Evolutionary conservation across 2,113 vertebrate species (phyloP), one percentile per base, ranked within the genome.

Genomic region (human): DNA sequence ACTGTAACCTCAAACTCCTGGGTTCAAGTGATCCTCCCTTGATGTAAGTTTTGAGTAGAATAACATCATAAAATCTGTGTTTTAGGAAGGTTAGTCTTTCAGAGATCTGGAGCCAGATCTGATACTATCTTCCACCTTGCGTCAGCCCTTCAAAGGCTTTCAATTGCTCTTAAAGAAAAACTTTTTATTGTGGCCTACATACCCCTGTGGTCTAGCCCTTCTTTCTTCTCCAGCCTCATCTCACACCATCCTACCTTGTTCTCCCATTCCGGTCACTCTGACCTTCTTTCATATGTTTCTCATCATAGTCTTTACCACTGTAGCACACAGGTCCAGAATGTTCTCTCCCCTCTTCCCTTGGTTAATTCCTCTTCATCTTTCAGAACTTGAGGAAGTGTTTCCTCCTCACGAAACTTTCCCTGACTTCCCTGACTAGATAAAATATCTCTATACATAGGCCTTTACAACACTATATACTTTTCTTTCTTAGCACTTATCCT

Each of bases 281-380:
- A 83, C 45, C 55, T 66, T 72, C 89, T 87, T 75, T 89, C 64
- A 57, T 61, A 27, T 8, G 55, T 27, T 85, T 55, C 59, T 86
- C n/a, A 76, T 84, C 75, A 83, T 75, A 18, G 12, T 90, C 25
- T 80, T n/a, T 70, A 75, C 48, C 16, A 52, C 18, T 3, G 0
- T 18, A 78, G 55, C 40, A 90, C 52, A 57, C 45, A 80, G 57
- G 25, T 64, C 75, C 25, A 78, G 12, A 92, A 55, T 68, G 11
- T 70, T 80, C 84, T 68, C 17, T 61, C 59, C 10, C 22, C 16
- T 83, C 3, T 95, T 93, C 27, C 30, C 55, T 84, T 93, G 70
- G n/a, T 78, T 96, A 76, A 72, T 90, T 83, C 30, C 30, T 59
- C 40, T 86, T 93, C n/a, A 82, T 90, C 40, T 55, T 80, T 94